These are phyloP conservation scores for Mythimna loreyi DNA, from an alignment of 2,888 invertebrate species.

Conservation along the genomic window DNA sequence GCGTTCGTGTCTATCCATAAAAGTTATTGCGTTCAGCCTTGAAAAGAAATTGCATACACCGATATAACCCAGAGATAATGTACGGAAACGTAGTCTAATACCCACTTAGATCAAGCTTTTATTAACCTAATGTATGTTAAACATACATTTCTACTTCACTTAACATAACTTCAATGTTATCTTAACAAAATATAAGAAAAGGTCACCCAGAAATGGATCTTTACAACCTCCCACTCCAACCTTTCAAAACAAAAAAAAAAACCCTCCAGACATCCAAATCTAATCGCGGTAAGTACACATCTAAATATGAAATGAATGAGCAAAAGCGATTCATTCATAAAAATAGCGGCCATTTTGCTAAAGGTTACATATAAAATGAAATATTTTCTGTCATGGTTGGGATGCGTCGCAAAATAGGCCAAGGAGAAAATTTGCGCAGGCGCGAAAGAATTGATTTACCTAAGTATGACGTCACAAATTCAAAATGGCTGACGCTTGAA, in stretches of 20 bases:
- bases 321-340: constrained; percentile 84
- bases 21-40: constrained; percentile 12
- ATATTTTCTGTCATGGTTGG: constrained; percentile 77
- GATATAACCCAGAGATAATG: constrained; percentile 8
- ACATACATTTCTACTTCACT: not conserved
- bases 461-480: constrained; percentile 84
- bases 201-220: not conserved
- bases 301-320: constrained; percentile 84
- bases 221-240: too few relatives aligned
- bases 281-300: constrained; percentile 65
- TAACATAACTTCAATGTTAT: constrained; percentile 4
- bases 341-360: constrained; percentile 79
- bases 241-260: constrained; percentile 32
- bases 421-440: constrained; percentile 86
- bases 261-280: constrained; percentile 48
- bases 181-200: constrained; percentile 7
- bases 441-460: constrained; percentile 84
- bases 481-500: constrained; percentile 81
- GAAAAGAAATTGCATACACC: constrained; percentile 11
- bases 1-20: not conserved
- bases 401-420: constrained; percentile 80
- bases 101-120: not conserved
- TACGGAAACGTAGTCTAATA: not conserved
- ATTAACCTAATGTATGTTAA: constrained; percentile 1
- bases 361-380: constrained; percentile 73